Percentiles rank a stretch among this genome's conserved stretches.
Evolutionary conservation across 2,888 invertebrate genomes (phyloP).

Genomic region (Linyphia triangularis): DNA sequence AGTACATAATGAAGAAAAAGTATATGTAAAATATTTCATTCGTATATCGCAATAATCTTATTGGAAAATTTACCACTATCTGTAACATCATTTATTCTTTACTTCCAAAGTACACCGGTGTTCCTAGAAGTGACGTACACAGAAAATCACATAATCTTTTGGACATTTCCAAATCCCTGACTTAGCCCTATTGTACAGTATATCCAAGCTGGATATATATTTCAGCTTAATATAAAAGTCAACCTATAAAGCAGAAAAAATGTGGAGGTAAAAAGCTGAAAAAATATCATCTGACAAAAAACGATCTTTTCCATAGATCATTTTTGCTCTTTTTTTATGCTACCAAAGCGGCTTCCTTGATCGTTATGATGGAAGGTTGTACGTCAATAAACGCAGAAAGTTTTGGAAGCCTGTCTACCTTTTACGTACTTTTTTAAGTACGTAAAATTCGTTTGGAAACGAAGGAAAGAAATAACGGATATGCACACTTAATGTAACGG

Average conservation of each 20-base stretch:
- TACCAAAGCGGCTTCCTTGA: not conserved
- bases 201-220: constrained; percentile 16
- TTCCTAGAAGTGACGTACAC: constrained; percentile 13
- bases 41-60: not conserved
- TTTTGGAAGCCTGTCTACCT: not conserved
- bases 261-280: not conserved
- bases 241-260: not conserved
- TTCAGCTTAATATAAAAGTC: constrained; percentile 30
- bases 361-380: constrained; percentile 41
- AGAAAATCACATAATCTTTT: constrained; percentile 39
- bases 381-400: constrained; percentile 16
- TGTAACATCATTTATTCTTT: not conserved
- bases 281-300: constrained; percentile 29
- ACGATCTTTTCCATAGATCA: constrained; percentile 36
- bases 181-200: not conserved
- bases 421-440: constrained; percentile 20
- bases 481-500: too few species aligned
- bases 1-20: too few species aligned
- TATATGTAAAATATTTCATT: too few species aligned
- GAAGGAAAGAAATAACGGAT: too few species aligned
- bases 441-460: too few species aligned
- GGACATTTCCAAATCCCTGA: not conserved
- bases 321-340: constrained; percentile 27
- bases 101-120: not conserved
- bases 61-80: not conserved